These are phyloP conservation scores for Brachionus paranguensis DNA, from an alignment of 1,140 invertebrate species.

Conservation along the genomic window DNA sequence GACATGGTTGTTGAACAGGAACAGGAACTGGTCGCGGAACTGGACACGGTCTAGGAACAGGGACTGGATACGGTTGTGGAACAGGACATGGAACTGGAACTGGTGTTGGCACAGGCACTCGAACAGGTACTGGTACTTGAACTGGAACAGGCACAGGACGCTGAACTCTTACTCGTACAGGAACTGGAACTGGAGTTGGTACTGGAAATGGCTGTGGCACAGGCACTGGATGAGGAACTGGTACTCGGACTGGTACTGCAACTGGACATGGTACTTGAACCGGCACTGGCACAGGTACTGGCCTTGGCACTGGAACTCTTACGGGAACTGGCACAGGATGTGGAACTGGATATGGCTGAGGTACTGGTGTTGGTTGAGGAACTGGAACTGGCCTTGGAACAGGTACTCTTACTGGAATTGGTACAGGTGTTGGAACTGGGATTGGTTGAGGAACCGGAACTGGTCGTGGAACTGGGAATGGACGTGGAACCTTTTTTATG, in stretches of 20 bases:
- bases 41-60: neutral
- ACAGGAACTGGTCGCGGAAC: neutral
- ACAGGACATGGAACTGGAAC: neutral
- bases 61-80: neutral
- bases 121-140: neutral
- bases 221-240: neutral
- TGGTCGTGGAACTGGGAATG: neutral
- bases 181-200: neutral
- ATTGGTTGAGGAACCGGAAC: neutral
- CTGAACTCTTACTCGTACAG: neutral
- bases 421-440: neutral
- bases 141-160: neutral
- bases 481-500: neutral
- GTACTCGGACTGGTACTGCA: neutral
- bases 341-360: neutral
- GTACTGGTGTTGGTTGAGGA: neutral
- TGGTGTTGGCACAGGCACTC: neutral
- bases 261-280: neutral
- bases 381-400: neutral
- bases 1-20: neutral
- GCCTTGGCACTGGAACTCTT: neutral
- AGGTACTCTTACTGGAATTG: neutral
- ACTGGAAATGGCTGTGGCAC: neutral
- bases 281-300: neutral
- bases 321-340: neutral